Evolutionary conservation across 2,797 vertebrate species (phyloP), one percentile per base, ranked within the genome.

Genomic region (Peromyscus nudipes): DNA sequence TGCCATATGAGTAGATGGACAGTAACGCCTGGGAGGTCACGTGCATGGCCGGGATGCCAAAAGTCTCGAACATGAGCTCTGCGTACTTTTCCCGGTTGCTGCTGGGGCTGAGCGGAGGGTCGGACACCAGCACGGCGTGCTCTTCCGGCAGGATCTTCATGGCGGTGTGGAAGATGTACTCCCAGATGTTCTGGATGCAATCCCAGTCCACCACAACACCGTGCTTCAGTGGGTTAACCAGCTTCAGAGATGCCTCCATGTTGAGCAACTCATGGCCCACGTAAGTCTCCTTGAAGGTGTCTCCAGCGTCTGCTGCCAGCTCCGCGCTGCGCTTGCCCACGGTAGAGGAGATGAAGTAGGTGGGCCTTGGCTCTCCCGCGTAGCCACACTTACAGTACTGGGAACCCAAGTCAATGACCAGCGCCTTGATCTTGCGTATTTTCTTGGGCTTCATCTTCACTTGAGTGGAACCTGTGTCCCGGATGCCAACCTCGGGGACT

Each of bases 331-430:
- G 77, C 89, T 94, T 97, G 85, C 98, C 98, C 85, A 98, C 98
- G 0, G 97, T 96, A 73, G 97, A 98, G 73, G 98, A 98, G 90
- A 98, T 98, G 90, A 98, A 97, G 82, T 97, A 97, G 65, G 97
- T 97, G 91, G 98, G 98, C 89, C 97, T 52, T 0, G 83, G 95
- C 64, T 98, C 97, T 0, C 97, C 98, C 0, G 96, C 98, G 0
- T 98, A 98, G 73, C 98, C 98, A 0, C 97, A 98, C 96, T 98
- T 98, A 4, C 98, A 97, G 80, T 98, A 98, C 69, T 98, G 98
- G 16, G 98, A 98, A 73, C 98, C 98, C 96, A 98, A 93, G 96
- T 98, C 98, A 0, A 98, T 88, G 83, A 98, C 86, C 31, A 98
- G 96, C 0, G 98, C 97, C 92, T 97, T 98, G 96, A 98, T 60